A percentile compares a stretch with the other conserved stretches of the same genome.
These are phyloP conservation scores for Ptilodon capucinus DNA, from an alignment of 2,888 invertebrate species.

Conservation along the genomic window DNA sequence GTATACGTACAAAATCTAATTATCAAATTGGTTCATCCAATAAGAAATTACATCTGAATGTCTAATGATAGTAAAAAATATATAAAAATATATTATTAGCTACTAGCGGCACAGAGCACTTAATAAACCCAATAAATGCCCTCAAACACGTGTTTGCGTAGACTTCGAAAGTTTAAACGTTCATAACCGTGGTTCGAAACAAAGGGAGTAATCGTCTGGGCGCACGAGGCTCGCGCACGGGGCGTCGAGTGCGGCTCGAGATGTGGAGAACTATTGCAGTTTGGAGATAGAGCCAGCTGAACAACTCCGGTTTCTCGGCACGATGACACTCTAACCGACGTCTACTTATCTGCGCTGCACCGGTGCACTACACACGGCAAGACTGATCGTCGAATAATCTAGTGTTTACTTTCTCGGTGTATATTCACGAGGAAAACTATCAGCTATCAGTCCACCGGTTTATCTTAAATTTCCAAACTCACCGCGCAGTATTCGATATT, in stretches of 20 bases:
- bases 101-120: too few species aligned
- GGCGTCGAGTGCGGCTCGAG: constrained; percentile 19
- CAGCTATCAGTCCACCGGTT: too few species aligned
- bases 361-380: constrained; percentile 30
- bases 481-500: too few species aligned
- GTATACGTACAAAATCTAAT: too few species aligned
- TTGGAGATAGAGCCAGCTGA: constrained; percentile 37
- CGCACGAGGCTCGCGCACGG: constrained; percentile 24
- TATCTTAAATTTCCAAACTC: too few species aligned
- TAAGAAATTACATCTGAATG: too few species aligned
- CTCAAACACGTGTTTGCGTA: constrained; percentile 10
- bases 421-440: too few species aligned
- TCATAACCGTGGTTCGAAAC: constrained; percentile 32
- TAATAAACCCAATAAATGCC: not conserved
- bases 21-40: too few species aligned
- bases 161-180: constrained; percentile 26
- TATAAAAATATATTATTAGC: too few species aligned
- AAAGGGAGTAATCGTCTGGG: constrained; percentile 32
- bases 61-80: too few species aligned
- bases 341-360: constrained; percentile 42
- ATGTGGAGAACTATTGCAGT: constrained; percentile 32
- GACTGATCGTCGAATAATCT: constrained; percentile 2
- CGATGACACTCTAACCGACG: constrained; percentile 41
- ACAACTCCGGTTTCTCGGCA: constrained; percentile 37
- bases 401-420: too few species aligned